Percentiles rank a stretch among this genome's conserved stretches.
These are phyloP conservation scores for Melikaiella ostensackeni DNA, from an alignment of 2,888 invertebrate species.

Conservation along the genomic window DNA sequence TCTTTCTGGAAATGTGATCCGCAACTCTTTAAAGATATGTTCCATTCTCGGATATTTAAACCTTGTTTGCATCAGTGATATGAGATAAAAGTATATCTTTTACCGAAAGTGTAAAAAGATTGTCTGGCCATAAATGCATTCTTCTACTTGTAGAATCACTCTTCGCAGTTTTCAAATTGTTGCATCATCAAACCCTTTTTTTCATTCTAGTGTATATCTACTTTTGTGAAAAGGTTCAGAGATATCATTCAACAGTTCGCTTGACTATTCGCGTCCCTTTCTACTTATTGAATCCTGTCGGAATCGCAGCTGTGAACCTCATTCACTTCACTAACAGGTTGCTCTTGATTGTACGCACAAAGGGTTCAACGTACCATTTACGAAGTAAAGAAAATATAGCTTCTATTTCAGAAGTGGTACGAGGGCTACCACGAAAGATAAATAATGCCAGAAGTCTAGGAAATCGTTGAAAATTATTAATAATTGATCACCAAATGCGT, in stretches of 20 bases:
- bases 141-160: not conserved
- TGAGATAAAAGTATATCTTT: not conserved
- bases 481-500: not conserved
- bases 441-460: not conserved
- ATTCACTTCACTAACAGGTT: constrained; percentile 38
- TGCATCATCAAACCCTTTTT: not conserved
- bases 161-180: not conserved
- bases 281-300: constrained; percentile 27
- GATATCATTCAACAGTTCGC: constrained; percentile 24
- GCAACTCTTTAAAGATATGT: not conserved
- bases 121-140: constrained; percentile 10
- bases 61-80: not conserved
- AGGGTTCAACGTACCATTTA: constrained; percentile 22
- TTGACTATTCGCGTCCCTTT: constrained; percentile 10
- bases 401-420: not conserved
- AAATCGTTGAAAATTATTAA: constrained; percentile 5
- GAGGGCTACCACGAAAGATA: not conserved
- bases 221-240: not conserved
- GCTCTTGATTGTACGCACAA: constrained; percentile 35
- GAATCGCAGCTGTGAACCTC: constrained; percentile 34
- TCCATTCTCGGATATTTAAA: not conserved
- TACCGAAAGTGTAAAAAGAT: not conserved
- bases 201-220: not conserved
- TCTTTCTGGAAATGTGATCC: not conserved
- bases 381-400: not conserved